These are phyloP conservation scores for Sussaba pulchella DNA, from an alignment of 2,888 invertebrate genomes.

Conservation along the genomic window DNA sequence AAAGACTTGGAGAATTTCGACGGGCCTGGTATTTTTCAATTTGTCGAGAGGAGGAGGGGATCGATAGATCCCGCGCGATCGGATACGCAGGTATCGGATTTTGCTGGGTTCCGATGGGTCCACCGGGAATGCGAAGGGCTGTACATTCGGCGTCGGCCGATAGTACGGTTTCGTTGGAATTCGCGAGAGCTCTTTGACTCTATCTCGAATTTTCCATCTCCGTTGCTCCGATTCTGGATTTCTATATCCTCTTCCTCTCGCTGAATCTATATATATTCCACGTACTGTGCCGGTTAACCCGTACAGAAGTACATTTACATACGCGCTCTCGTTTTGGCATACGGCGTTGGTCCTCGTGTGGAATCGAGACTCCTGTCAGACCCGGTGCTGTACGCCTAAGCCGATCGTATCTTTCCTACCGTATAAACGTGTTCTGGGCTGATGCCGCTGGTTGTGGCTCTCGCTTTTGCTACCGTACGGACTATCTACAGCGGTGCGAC, in stretches of 20 bases:
- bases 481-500: slow-evolving; percentile 33
- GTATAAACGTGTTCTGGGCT: slow-evolving; percentile 65
- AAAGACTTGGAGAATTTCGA: slow-evolving; percentile 24
- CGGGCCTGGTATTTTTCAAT: slow-evolving; percentile 56
- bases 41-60: slow-evolving; percentile 42
- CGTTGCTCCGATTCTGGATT: slow-evolving; percentile 32
- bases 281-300: slow-evolving; percentile 46
- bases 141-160: slow-evolving; percentile 31
- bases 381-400: slow-evolving; percentile 51
- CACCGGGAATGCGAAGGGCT: slow-evolving; percentile 50
- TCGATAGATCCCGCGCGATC: slow-evolving; percentile 54
- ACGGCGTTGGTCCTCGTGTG: slow-evolving; percentile 50
- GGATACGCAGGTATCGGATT: slow-evolving; percentile 56
- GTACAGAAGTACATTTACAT: slow-evolving; percentile 61
- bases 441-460: slow-evolving; percentile 38
- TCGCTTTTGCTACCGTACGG: slow-evolving; percentile 42
- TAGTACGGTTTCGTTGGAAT: slow-evolving; percentile 54
- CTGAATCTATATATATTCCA: slow-evolving; percentile 29
- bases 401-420: slow-evolving; percentile 62
- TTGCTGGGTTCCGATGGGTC: slow-evolving; percentile 50
- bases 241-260: slow-evolving; percentile 48
- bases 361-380: slow-evolving; percentile 61
- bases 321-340: slow-evolving; percentile 54
- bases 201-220: slow-evolving; percentile 55
- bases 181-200: slow-evolving; percentile 42